Evolutionary conservation across 2,797 vertebrate genomes (phyloP), one percentile per base, ranked within the genome.

Genomic region (Myoxocephalus aenaeus): DNA sequence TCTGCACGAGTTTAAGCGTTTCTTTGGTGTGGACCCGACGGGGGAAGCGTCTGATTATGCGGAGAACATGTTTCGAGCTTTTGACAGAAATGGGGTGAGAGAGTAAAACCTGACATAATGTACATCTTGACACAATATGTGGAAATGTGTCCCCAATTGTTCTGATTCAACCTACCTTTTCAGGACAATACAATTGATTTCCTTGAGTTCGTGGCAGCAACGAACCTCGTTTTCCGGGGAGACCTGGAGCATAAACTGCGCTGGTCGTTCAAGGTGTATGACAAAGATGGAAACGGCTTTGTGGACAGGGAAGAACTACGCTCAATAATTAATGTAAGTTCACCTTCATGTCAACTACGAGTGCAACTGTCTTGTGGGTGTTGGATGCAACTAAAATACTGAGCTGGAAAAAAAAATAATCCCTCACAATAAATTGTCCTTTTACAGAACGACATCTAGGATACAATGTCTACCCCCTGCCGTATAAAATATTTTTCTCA

Each of bases 61-160:
- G 0, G 94, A 96, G 71, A 92, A 75, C 66, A 93, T 95, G 93
- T 95, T 96, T 75, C 89, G 92, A 58, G 94, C 91, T 1, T 95
- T 95, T 82, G 95, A 96, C 87, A 95, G 75, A 69, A 95, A 96
- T n/a, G 93, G 92, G 94, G 93, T 95, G 74, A 94, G 94, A 79
- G 11, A 68, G 4, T 25, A 0, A 42, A n/a, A 58, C 1, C 9
- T 70, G 0, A 4, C 1, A 38, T 48, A 4, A 0, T 29, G 14
- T 68, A 1, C 2, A 36, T 58, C 13, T 38, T 62, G 15, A 46
- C 1, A 7, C 4, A 20, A n/a, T 48, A 34, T 64, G 9, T 66
- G 0, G 2, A 38, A 59, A 27, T 48, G 6, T 70, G 34, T 15
- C 3, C 14, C n/a, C 25, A 27, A 7, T 12, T 27, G 20, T 44